phyloP scores from a whole-genome alignment of 2,888 invertebrate genomes.

The Sinhomidia bicolor region DNA sequence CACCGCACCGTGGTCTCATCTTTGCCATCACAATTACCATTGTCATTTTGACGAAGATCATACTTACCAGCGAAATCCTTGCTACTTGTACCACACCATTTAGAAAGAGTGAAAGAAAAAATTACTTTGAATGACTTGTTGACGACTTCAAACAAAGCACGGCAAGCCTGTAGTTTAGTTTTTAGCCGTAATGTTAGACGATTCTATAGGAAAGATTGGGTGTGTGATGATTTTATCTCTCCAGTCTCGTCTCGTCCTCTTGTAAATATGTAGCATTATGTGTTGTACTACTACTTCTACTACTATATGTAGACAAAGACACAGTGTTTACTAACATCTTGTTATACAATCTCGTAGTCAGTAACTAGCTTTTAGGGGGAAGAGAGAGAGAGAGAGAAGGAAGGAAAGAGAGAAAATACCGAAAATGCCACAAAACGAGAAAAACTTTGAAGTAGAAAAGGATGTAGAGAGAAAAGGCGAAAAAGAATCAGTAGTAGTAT shows the following conservation, averaged over 20 bases:
- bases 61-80: conserved; percentile 9
- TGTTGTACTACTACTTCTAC: too few relatives aligned
- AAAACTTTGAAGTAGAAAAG: conserved; percentile 65
- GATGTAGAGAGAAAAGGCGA: conserved; percentile 41
- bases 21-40: conserved; percentile 27
- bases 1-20: neutral
- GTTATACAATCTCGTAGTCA: conserved; percentile 12
- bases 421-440: conserved; percentile 57
- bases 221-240: conserved; percentile 2
- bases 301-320: conserved; percentile 9
- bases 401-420: conserved; percentile 2
- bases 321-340: neutral
- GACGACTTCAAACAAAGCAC: conserved; percentile 14
- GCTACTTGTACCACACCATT: conserved; percentile 41
- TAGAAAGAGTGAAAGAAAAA: conserved; percentile 43
- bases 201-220: conserved; percentile 17
- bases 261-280: neutral
- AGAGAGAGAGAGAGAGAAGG: neutral
- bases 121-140: conserved; percentile 51
- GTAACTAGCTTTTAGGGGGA: conserved; percentile 44
- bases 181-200: conserved; percentile 14
- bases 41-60: conserved; percentile 39
- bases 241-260: neutral
- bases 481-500: conserved; percentile 64
- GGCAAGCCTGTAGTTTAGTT: neutral